phyloP scores from a whole-genome alignment of 2,113 vertebrate species.

The Alouatta palliata region DNA sequence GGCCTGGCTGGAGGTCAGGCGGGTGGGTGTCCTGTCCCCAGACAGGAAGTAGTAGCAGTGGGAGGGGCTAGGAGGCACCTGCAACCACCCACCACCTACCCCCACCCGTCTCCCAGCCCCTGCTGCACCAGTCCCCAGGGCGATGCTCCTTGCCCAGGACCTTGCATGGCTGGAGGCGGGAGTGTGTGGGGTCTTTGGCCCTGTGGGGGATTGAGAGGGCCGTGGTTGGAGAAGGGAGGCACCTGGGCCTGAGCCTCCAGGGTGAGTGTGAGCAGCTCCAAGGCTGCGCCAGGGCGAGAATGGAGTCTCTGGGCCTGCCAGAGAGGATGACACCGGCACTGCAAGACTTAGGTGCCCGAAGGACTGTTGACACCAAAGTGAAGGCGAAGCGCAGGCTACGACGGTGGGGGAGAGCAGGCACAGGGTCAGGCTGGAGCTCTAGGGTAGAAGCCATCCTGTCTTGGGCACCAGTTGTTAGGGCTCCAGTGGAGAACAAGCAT shows the following conservation, averaged over 20 bases:
- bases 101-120: not conserved
- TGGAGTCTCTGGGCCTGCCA: not conserved
- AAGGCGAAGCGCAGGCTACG: not conserved
- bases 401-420: not conserved
- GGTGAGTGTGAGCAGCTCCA: accelerated
- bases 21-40: not conserved
- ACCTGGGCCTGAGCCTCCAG: not conserved
- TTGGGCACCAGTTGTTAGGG: not conserved
- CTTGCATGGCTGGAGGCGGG: not conserved
- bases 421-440: not conserved
- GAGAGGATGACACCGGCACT: not conserved
- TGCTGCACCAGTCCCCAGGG: not conserved
- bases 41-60: not conserved
- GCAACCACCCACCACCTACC: not conserved
- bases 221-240: not conserved
- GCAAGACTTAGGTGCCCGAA: not conserved
- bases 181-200: not conserved
- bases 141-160: not conserved
- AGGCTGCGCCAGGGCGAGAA: not conserved
- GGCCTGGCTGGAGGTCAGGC: not conserved
- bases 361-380: not conserved
- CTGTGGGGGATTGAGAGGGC: not conserved
- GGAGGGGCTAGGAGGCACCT: not conserved
- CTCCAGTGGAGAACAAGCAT: not conserved
- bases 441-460: not conserved